Conservation (phyloP, 2,888 invertebrate species). For the Heliconius ethilla region DNA sequence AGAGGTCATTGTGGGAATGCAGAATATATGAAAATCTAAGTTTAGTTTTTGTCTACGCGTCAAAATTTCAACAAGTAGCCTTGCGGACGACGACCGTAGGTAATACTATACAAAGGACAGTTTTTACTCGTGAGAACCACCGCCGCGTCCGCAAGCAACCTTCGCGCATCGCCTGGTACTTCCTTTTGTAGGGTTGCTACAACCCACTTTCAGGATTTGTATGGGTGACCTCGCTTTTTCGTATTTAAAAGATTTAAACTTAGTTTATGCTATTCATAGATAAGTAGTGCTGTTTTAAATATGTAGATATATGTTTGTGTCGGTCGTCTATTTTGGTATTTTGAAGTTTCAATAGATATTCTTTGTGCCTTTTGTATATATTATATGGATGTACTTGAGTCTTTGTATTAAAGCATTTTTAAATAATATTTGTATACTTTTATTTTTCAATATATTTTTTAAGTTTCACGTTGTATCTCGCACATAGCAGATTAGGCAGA, state of each 20-base stretch:
- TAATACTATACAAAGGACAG: slow-evolving; percentile 59
- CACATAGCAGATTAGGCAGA: too few species aligned
- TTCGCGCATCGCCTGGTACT: slow-evolving; percentile 54
- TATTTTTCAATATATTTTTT: too few species aligned
- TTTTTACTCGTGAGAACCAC: slow-evolving; percentile 61
- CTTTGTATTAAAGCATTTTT: not conserved
- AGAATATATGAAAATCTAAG: not conserved
- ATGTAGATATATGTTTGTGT: not conserved
- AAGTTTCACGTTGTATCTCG: too few species aligned
- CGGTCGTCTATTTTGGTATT: not conserved
- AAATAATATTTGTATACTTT: not conserved
- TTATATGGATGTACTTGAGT: not conserved
- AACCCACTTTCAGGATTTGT: slow-evolving; percentile 16
- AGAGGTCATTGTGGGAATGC: not conserved
- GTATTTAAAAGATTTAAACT: slow-evolving; percentile 18
- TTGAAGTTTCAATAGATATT: not conserved
- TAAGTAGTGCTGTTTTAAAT: not conserved
- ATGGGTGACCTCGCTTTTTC: slow-evolving; percentile 17
- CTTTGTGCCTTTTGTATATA: not conserved
- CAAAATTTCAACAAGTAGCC: slow-evolving; percentile 47
- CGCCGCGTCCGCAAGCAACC: slow-evolving; percentile 46
- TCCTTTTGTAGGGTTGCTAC: slow-evolving; percentile 46
- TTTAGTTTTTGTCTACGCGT: not conserved
- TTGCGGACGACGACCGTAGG: slow-evolving; percentile 48
- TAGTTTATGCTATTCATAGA: not conserved